Base-by-base conservation (phyloP, 2,797 vertebrate species). In the Cossypha dichroa region DNA sequence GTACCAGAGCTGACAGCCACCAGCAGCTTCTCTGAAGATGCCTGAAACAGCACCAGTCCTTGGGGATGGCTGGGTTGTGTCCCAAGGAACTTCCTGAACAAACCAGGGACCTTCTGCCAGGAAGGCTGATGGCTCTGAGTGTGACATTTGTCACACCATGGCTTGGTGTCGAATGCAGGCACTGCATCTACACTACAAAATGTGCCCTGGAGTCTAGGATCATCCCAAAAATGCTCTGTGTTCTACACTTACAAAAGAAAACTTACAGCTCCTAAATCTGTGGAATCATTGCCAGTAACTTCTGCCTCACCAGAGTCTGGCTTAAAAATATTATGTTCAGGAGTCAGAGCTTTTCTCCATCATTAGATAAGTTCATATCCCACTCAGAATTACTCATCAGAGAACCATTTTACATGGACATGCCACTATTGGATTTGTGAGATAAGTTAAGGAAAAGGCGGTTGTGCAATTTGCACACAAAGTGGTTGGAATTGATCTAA, bases 401-500 rank as follows among this genome's bases (percentile, higher is more conserved):
- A 85, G 92, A 92, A 68, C 66, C 78, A 90, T 93, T 98, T 98
- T 77, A 98, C 97, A 98, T 75, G 92, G 95, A 98, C 96, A 94
- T 97, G 97, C 96, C 89, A 96, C 97, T 97, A 92, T 97, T 98
- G 98, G 98, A 98, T 98, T 98, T 98, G 98, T 98, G 98, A 98
- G 97, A 98, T 98, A 98, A 97, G 97, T 98, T 98, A 98, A 98
- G 98, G 98, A 98, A 98, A 93, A 99, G 98, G 98, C 98, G 98
- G 98, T 98, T 98, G 98, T 98, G 98, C 98, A 99, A 99, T 99
- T 99, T 99, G 98, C 98, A 99, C 98, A 99, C 99, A 99, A 99
- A 99, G 98, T 99, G 98, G 98, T 98, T 98, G 96, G 98, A 98
- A 99, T 99, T 99, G 99, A 99, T 99, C 98, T 98, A 99, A 99